Evolutionary conservation across 2,888 invertebrate genomes (phyloP).

Genomic region (Macaria notata): DNA sequence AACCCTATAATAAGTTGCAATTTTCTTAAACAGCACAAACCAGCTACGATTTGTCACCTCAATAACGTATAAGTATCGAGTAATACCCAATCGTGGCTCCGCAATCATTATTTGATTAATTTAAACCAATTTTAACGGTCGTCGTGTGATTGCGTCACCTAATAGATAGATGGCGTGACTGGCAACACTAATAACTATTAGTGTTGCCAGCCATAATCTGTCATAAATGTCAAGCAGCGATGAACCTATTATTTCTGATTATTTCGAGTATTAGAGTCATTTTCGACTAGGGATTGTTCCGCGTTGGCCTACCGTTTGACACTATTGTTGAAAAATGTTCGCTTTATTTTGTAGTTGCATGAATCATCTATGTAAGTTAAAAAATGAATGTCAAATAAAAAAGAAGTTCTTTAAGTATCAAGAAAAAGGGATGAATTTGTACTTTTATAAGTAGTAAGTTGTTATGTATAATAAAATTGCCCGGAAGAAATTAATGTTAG

Average conservation of each 20-base stretch:
- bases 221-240: constrained; percentile 73
- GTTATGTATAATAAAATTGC: too few relatives aligned
- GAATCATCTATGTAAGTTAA: too few relatives aligned
- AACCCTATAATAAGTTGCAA: constrained; percentile 9
- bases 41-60: constrained; percentile 40
- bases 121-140: constrained; percentile 63
- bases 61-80: constrained; percentile 37
- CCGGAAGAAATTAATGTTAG: too few relatives aligned
- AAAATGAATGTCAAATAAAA: too few relatives aligned
- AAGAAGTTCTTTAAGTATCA: too few relatives aligned
- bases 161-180: constrained; percentile 77
- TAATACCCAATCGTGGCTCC: constrained; percentile 52
- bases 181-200: constrained; percentile 63
- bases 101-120: constrained; percentile 45
- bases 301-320: neutral
- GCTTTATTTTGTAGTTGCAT: too few relatives aligned
- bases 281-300: neutral
- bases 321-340: too few relatives aligned
- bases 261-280: constrained; percentile 64
- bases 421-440: too few relatives aligned
- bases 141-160: constrained; percentile 61
- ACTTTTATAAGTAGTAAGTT: too few relatives aligned
- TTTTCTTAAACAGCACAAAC: constrained; percentile 6
- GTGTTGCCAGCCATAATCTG: constrained; percentile 71
- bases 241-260: constrained; percentile 66